Base-by-base conservation (phyloP, 2,113 vertebrate genomes). In the Tragelaphus imberbis region DNA sequence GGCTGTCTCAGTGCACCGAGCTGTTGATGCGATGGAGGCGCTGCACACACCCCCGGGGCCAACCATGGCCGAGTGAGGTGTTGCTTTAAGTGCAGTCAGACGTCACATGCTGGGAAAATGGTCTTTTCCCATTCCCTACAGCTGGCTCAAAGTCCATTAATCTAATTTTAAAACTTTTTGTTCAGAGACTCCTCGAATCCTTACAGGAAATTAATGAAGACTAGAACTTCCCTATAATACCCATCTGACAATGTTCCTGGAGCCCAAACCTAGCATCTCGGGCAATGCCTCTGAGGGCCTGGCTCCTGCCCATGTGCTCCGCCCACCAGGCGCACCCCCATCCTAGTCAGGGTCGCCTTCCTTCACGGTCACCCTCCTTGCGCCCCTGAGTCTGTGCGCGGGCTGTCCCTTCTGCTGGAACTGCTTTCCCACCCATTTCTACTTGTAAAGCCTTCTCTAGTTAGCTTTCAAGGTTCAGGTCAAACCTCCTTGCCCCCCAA, bases 291-390 rank as follows among this genome's bases (percentile, higher is more conserved):
- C 40, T 10, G 5, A 5, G 9, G 47, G 16, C 16, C 47, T 28
- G 33, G 53, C n/a, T 95, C 94, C 68, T 36, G 55, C 44, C 16
- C 51, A 17, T 2, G 21, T 0, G 49, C 47, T 23, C 8, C 2
- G 51, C 21, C 44, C 3, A 3, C 40, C 28, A 11, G 6, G 13
- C 1, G 8, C 2, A 0, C 6, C 19, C 5, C 47, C 1, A 13
- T 49, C 27, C 3, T 0, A n/a, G 68, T 87, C 16, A 27, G 0
- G 13, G 75, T 19, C 53, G 4, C 0, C 30, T 40, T 27, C 91
- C 47, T 36, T 53, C 7, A 1, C 0, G 0, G 19, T 33, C 56
- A 8, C 79, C 40, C 6, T 17, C 56, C 40, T 33, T 15, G 4
- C 0, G 16, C 11, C 59, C 16, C 81, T 1, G 12, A 47, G 68